Evolutionary conservation across 2,888 invertebrate species (phyloP).

Genomic region (Ceriagrion tenellum): DNA sequence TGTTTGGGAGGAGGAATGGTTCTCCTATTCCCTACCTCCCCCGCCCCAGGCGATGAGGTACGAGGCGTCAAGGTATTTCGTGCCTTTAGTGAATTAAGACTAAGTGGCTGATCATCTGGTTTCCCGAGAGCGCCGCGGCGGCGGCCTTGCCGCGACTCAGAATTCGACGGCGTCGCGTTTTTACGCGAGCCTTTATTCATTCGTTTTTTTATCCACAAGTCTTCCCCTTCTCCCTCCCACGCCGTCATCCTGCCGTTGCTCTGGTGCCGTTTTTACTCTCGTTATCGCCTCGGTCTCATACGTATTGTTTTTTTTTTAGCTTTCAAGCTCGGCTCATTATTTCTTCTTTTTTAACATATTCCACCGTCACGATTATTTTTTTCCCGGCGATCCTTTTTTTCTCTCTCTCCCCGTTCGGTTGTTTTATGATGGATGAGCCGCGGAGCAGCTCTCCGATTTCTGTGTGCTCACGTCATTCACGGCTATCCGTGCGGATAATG

Average conservation of each 20-base stretch:
- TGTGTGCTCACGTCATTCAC: constrained; percentile 24
- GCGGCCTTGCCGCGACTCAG: constrained; percentile 37
- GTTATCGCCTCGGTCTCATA: not conserved
- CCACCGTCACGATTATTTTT: not conserved
- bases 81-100: constrained; percentile 61
- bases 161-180: not conserved
- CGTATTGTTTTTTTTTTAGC: not conserved
- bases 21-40: not conserved
- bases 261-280: constrained; percentile 3
- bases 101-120: constrained; percentile 65
- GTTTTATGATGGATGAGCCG: constrained; percentile 20
- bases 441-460: not conserved
- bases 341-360: not conserved
- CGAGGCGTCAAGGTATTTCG: constrained; percentile 64
- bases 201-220: not conserved
- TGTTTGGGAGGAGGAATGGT: not conserved
- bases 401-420: not conserved
- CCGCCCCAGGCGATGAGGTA: constrained; percentile 43
- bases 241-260: not conserved
- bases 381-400: not conserved
- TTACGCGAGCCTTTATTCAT: not conserved
- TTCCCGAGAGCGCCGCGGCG: not conserved
- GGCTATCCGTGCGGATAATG: not conserved
- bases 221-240: too few relatives aligned
- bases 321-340: not conserved